phyloP scores from a whole-genome alignment of 2,888 invertebrate genomes.

The Agrochola lychnidis region DNA sequence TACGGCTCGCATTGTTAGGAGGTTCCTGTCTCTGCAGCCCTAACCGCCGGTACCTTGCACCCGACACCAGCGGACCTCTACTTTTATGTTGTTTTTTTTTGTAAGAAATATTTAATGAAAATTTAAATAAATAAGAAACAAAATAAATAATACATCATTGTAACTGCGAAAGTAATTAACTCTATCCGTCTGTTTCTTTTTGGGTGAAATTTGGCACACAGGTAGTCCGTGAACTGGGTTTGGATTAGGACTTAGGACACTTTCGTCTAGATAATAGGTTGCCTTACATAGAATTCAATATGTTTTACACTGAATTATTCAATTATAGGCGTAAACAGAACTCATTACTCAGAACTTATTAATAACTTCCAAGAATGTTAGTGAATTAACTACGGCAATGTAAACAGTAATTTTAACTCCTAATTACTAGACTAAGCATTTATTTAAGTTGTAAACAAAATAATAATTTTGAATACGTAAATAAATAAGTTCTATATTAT shows the following conservation, averaged over 20 bases:
- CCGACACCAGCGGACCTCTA: too few species aligned
- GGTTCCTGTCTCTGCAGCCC: too few species aligned
- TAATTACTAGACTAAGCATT: slow-evolving; percentile 26
- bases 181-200: not conserved
- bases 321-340: not conserved
- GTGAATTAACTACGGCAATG: not conserved
- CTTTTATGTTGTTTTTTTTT: too few species aligned
- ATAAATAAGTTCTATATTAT: slow-evolving; percentile 3
- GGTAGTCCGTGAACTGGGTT: not conserved
- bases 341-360: slow-evolving; percentile 4
- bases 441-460: slow-evolving; percentile 41
- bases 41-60: too few species aligned
- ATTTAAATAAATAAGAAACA: too few species aligned
- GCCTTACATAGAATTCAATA: not conserved
- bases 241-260: not conserved
- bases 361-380: slow-evolving; percentile 13
- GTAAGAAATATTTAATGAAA: too few species aligned
- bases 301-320: not conserved
- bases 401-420: slow-evolving; percentile 19
- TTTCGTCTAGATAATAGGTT: not conserved
- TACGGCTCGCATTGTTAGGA: too few species aligned
- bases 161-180: too few species aligned
- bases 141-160: too few species aligned
- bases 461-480: slow-evolving; percentile 31
- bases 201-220: not conserved